Evolutionary conservation across 1,140 invertebrate genomes (phyloP), one percentile per base, ranked within the genome.

Genomic region (Megalonaias nervosa): DNA sequence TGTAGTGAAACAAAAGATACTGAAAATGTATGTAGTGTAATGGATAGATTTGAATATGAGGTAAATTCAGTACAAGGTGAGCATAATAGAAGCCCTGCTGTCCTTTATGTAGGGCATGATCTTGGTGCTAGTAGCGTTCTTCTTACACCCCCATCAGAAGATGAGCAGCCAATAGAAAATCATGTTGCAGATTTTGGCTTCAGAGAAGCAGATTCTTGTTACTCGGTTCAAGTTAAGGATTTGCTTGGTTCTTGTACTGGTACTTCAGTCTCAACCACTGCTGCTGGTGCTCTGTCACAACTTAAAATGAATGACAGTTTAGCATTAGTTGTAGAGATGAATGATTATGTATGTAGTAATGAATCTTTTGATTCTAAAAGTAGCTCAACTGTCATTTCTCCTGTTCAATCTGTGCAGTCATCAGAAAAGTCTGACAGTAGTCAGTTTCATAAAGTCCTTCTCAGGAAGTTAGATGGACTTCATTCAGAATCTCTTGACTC

Each of bases 141-240:
- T 23, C 55, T 86, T 64, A 84, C 85, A 14, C 83, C 83, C 5
- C 83, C 85, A 5, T 84, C 83, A 59, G 83, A 83, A 15, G 83
- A 86, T 58, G 48, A 15, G 58, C 58, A 58, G 56, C 62, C 38
- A 75, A 19, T 48, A 57, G 55, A 57, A 65, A 70, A 23, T 19
- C 15, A 0, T 62, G 65, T 71, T 61, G 77, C 15, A 59, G 74
- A 61, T 77, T 73, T 5, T 71, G 58, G 26, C 55, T 58, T 66
- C 58, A 71, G 60, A 5, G 16, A 17, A 16, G 16, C 48, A 21
- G 64, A 59, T 66, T 71, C 60, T 26, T 57, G 38, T 55, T 66
- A 67, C 48, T 71, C 68, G 16, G 56, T 59, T 67, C 23, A 64
- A 16, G 31, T 58, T n/a, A 65, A 55, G 59, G 75, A 77, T n/a